Conservation (phyloP, 2,888 invertebrate genomes). For the Ischnura elegans region DNA sequence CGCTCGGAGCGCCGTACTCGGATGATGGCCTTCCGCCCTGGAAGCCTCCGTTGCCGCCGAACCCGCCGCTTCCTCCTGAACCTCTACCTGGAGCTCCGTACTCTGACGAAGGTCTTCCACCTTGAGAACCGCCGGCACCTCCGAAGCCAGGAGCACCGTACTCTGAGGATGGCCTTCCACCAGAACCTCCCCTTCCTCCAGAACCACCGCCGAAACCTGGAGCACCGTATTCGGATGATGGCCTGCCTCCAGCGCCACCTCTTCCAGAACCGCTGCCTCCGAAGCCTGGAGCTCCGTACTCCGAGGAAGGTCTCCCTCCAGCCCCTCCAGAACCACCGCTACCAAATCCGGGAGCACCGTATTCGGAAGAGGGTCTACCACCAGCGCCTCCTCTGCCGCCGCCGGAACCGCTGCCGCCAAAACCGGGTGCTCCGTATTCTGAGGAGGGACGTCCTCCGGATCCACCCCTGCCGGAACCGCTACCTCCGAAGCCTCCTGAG, state of each 20-base stretch:
- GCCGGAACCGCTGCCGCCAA: background rate
- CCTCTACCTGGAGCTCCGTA: background rate
- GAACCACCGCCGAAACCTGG: background rate
- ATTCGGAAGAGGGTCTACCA: constrained; percentile 1
- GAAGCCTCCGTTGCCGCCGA: background rate
- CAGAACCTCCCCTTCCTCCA: background rate
- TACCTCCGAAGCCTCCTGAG: background rate
- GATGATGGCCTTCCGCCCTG: constrained; percentile 16
- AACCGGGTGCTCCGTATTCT: constrained; percentile 5
- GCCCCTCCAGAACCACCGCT: background rate
- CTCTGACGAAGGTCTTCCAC: background rate
- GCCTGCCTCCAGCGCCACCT: background rate
- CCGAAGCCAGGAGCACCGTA: constrained; percentile 35
- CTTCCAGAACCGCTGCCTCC: background rate
- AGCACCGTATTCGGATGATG: constrained; percentile 28
- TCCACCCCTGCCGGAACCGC: background rate
- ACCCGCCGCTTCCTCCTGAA: background rate
- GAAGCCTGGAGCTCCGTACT: background rate
- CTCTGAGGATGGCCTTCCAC: background rate
- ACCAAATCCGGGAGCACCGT: constrained; percentile 17
- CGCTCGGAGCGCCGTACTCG: constrained; percentile 40
- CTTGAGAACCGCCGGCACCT: background rate
- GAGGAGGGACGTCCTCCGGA: background rate
- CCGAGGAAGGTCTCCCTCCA: constrained; percentile 38
- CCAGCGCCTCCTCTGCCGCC: background rate